These are phyloP conservation scores for Porites australiensis DNA, from an alignment of 64 coral and sea anemone genomes.

Conservation along the genomic window DNA sequence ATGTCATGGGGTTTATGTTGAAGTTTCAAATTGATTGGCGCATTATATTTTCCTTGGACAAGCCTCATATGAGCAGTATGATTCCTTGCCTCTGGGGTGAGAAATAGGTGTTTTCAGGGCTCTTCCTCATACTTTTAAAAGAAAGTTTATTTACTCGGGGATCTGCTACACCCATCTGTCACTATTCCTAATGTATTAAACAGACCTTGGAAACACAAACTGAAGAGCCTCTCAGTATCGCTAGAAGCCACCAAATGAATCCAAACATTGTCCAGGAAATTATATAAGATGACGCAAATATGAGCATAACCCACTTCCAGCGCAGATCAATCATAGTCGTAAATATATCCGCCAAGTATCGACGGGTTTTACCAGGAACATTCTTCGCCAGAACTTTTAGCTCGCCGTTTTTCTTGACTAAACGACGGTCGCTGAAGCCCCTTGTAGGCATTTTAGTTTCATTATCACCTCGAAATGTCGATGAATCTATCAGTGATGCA, in stretches of 20 bases:
- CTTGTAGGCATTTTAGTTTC: not conserved
- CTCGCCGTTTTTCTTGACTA: conserved; percentile 77
- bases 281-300: conserved; percentile 72
- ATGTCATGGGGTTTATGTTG: too few species aligned
- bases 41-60: too few species aligned
- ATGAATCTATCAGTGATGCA: not conserved
- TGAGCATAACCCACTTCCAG: conserved; percentile 82
- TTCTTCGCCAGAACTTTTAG: conserved; percentile 76
- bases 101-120: too few species aligned
- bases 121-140: too few species aligned
- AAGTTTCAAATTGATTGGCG: too few species aligned
- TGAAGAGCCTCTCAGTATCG: conserved; percentile 55
- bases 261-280: conserved; percentile 84
- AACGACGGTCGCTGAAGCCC: not conserved
- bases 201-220: conserved; percentile 81
- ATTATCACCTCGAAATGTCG: not conserved
- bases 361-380: conserved; percentile 60
- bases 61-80: too few species aligned
- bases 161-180: too few species aligned
- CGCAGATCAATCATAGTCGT: conserved; percentile 82
- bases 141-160: too few species aligned
- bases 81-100: too few species aligned
- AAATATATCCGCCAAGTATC: conserved; percentile 83
- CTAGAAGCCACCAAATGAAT: conserved; percentile 79
- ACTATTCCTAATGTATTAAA: not conserved